These are phyloP conservation scores for Oncorhynchus kisutch DNA, from an alignment of 2,113 vertebrate genomes.

Conservation along the genomic window DNA sequence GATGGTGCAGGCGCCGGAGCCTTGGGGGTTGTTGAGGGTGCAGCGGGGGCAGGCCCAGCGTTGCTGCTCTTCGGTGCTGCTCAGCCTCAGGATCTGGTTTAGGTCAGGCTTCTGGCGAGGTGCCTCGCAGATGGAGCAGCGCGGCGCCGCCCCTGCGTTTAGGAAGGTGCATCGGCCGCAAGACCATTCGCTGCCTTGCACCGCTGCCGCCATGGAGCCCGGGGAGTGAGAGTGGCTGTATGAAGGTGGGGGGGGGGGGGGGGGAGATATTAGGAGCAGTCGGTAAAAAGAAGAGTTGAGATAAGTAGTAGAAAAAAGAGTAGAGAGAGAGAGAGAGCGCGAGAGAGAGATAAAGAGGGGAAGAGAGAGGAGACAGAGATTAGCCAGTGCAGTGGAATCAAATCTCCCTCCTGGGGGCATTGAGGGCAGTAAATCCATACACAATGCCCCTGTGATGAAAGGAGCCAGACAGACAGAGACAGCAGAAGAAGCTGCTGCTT, in stretches of 20 bases:
- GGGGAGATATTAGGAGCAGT: neutral
- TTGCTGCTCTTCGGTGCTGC: slow-evolving; percentile 87
- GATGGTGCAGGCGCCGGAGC: slow-evolving; percentile 84
- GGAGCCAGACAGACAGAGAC: neutral
- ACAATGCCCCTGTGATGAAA: slow-evolving; percentile 65
- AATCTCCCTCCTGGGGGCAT: slow-evolving; percentile 59
- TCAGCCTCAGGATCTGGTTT: slow-evolving; percentile 93
- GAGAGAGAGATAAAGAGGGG: slow-evolving; percentile 30
- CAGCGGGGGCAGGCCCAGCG: slow-evolving; percentile 94
- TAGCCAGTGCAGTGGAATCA: slow-evolving; percentile 52
- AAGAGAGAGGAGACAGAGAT: slow-evolving; percentile 39
- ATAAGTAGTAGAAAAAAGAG: no score
- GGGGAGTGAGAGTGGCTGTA: slow-evolving; percentile 88
- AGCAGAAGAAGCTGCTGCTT: neutral
- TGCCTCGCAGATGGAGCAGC: slow-evolving; percentile 96
- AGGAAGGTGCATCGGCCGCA: slow-evolving; percentile 95
- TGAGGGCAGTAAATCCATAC: slow-evolving; percentile 65
- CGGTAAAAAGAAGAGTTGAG: neutral
- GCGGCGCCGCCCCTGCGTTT: slow-evolving; percentile 85
- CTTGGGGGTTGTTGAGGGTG: slow-evolving; percentile 90
- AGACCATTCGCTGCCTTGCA: slow-evolving; percentile 86
- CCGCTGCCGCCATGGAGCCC: slow-evolving; percentile 86
- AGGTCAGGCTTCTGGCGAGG: slow-evolving; percentile 95
- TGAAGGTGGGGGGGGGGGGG: neutral
- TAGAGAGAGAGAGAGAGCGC: neutral